A percentile compares a stretch with the other conserved stretches of the same genome.
phyloP scores from a whole-genome alignment of 37 sponge, comb jelly and placozoan species.

The Chondrilla cf. caribensis region DNA sequence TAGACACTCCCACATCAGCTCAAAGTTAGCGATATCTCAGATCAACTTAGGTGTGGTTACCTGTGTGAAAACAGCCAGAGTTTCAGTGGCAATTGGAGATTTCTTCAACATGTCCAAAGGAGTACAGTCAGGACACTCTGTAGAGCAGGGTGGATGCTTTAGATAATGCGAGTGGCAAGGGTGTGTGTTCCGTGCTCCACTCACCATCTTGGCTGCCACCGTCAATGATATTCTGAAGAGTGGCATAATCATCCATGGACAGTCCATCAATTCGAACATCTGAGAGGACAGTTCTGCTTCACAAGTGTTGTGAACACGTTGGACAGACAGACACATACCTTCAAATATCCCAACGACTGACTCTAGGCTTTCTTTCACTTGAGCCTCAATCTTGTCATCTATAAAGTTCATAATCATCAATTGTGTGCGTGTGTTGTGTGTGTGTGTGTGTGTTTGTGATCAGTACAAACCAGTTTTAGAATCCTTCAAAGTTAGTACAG shows the following conservation, averaged over 20 bases:
- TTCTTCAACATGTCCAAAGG: conserved; percentile 7
- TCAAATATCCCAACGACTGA: background rate
- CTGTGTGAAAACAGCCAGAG: conserved; percentile 7
- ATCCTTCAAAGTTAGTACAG: background rate
- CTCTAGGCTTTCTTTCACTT: conserved; percentile 2
- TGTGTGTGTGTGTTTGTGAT: conserved; percentile 11
- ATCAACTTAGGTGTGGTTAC: too few relatives aligned
- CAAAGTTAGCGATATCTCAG: too few relatives aligned
- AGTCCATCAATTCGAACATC: too few relatives aligned
- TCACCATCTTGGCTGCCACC: too few relatives aligned
- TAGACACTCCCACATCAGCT: too few relatives aligned
- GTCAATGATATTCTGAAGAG: too few relatives aligned
- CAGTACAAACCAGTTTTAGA: background rate
- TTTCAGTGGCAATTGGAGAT: background rate
- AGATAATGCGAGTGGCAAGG: background rate
- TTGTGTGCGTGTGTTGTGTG: conserved; percentile 28
- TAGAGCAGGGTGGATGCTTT: background rate
- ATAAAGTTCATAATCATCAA: background rate
- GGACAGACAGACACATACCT: conserved; percentile 9
- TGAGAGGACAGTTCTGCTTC: too few relatives aligned
- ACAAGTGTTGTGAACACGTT: too few relatives aligned
- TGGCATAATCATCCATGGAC: too few relatives aligned
- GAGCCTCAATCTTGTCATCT: background rate
- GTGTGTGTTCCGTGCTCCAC: background rate
- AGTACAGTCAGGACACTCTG: background rate